Base-by-base conservation (phyloP, 2,113 vertebrate genomes). In the Malaclemys terrapin region DNA sequence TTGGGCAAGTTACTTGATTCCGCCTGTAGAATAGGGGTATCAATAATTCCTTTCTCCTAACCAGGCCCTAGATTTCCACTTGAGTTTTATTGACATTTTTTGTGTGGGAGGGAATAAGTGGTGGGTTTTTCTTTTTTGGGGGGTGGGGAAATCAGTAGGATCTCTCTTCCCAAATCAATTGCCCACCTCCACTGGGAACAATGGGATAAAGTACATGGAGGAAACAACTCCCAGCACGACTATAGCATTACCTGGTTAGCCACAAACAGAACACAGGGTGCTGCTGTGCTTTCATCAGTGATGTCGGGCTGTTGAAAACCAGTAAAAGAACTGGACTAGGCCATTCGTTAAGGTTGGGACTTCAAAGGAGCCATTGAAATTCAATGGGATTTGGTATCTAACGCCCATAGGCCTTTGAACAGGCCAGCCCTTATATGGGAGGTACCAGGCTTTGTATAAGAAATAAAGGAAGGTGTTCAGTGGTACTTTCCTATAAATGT, bases 1-100 rank as follows among this genome's bases (percentile, higher is more conserved):
- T 52, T 49, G 10, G 8, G 29, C 24, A 84, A 62, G 8, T 31
- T 35, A 25, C 54, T 31, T 20, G 35, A 31, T 90, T 86, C 53
- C 59, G 27, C 35, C 19, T 49, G 84, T 45, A 54, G 19, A 10
- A 52, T 16, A 10, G 16, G 17, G 54, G 38, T n/a, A 13, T 85
- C n/a, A 2, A 3, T 19, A 57, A 27, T 13, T 19, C 57, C 38
- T 53, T 83, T 62, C 59, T 38, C 57, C 56, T 52, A 4, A 0
- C 0, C 19, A 38, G 29, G 38, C 31, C 19, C 4, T 6, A 79
- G 29, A 9, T 84, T 79, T 79, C 29, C 1, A 0, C 42, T 79
- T 0, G 29, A 83, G 38, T 52, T 82, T 49, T 87, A 29, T 19
- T 49, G n/a, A 1, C 4, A 5, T 1, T 4, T 11, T 5, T 78